Base-by-base conservation (phyloP, 2,797 vertebrate genomes). In the Salarias fasciatus region DNA sequence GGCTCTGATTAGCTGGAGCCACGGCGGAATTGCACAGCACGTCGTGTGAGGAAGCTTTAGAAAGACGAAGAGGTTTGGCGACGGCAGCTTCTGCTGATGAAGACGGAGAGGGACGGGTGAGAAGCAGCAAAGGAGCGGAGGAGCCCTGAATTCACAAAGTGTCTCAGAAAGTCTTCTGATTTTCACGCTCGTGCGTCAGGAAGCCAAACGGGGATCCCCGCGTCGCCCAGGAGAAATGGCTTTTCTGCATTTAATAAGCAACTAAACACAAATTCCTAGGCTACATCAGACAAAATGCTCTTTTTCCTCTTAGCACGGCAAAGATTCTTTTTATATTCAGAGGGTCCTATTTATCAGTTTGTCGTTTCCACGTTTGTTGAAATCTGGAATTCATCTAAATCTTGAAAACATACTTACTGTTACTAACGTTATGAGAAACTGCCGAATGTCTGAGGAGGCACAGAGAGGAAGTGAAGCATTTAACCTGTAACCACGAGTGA, bases 11-110 rank as follows among this genome's bases (percentile, higher is more conserved):
- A 50, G 12, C 30, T 75, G 50, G 41, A 66, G 74, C 36, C 59
- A 69, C 58, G 46, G 54, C 56, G 46, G 53, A 41, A 63, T 57
- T 70, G 70, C 62, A 77, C 63, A 71, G 75, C 71, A 75, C 70
- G 49, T 47, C 24, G 49, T 54, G 31, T 43, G 53, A 65, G 55
- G 52, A 72, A 52, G 49, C 38, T 30, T 72, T 29, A 2, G 45
- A 46, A 43, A 47, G 33, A 9, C 4, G 8, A 8, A n/a, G 33
- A 18, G 15, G 29, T 46, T 61, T 63, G 24, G 44, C 62, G 74
- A 56, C 63, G 75, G 68, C 12, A 77, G 75, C 56, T 57, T 65
- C 62, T 59, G 60, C 63, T 64, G 61, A 72, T 64, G 37, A 59
- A 53, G 44, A 53, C 28, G 52, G 43, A 51, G 28, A 56, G 37